Evolutionary conservation across 2,888 invertebrate species (phyloP), one percentile per base, ranked within the genome.

Genomic region (Xestia xanthographa): DNA sequence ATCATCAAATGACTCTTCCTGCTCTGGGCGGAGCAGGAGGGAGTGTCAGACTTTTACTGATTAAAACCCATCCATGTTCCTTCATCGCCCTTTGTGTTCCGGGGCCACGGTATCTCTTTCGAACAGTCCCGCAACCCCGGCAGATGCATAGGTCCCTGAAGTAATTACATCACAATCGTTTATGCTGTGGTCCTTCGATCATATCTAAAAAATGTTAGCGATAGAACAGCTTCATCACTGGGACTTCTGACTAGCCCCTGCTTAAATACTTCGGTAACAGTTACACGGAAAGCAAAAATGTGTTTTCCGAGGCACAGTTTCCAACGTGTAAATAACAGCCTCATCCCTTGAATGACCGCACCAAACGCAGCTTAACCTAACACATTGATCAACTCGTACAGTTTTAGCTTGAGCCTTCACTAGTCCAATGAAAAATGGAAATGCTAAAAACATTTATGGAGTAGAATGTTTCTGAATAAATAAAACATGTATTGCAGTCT

Each of bases 401-500:
- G 70, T 77, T 82, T 77, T 82, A 77, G 65, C 48, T 65, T 53
- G 20, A 80, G 56, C 22, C 22, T 45, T 56, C 29, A 68, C 67
- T 50, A 48, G 48, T 17, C 45, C 58, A 68, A 79, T 80, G 79
- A 79, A 80, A 83, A 83, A 68, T 66, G 29, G 53, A 29, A 79
- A 68, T 66, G 56, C 70, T 83, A 65, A 71, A 83, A 81, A 83
- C 73, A 79, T 82, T 71, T 83, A 83, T 73, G 66, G 73, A 66
- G 60, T 79, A 70, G 60, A 83, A 83, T 79, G 85, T 77, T 84
- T 67, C 20, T 65, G 77, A 77, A 85, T 83, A 84, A 84, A 82
- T 82, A 85, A 83, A 83, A 83, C 85, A 83, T 81, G 60, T 48
- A 76, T 84, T 80, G 76, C 72, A 80, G 84, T 81, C 66, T 34